Evolutionary conservation across 1,140 invertebrate genomes (phyloP).

Genomic region (Argopecten irradians): DNA sequence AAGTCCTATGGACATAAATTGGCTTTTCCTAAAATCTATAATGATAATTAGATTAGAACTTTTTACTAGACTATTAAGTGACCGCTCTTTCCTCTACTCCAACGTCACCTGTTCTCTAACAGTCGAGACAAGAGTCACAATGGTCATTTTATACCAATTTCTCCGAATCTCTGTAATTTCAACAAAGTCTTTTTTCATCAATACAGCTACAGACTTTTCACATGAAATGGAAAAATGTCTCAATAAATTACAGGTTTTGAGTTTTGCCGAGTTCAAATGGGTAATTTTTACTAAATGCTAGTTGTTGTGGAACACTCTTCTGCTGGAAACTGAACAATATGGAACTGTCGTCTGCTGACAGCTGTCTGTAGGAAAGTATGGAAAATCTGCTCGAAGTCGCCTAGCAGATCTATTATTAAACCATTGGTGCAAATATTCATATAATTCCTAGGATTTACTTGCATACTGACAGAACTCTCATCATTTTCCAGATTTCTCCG

Average conservation of each 20-base stretch:
- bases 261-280: not conserved
- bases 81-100: no score
- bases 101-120: no score
- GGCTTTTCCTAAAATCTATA: no score
- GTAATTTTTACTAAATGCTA: constrained; percentile 3
- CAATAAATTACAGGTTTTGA: constrained; percentile 11
- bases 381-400: not conserved
- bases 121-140: not conserved
- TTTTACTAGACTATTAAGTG: no score
- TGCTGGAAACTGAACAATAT: not conserved
- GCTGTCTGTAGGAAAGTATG: not conserved
- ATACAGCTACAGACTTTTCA: not conserved
- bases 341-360: not conserved
- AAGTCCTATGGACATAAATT: no score
- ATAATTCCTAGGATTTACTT: not conserved
- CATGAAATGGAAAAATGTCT: constrained; percentile 18
- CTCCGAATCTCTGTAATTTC: not conserved
- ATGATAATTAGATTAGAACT: no score
- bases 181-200: constrained; percentile 13
- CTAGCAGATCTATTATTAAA: not conserved
- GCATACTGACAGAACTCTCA: constrained; percentile 8
- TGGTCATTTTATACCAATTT: not conserved
- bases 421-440: not conserved
- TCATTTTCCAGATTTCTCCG: not conserved
- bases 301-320: not conserved